phyloP scores from a whole-genome alignment of 2,797 vertebrate species.

The Mormyrus proboscirostris region DNA sequence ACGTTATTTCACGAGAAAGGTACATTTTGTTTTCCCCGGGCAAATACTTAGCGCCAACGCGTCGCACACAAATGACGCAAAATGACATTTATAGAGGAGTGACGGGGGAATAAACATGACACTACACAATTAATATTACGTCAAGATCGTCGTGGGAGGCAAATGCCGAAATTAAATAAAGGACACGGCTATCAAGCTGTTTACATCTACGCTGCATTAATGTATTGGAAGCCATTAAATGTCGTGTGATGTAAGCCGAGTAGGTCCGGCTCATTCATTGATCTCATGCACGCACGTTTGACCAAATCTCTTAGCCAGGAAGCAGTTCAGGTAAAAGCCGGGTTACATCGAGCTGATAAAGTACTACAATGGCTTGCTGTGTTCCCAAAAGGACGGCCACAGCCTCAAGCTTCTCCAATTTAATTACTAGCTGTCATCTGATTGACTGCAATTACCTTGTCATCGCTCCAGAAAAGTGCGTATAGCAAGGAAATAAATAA shows the following conservation, averaged over 20 bases:
- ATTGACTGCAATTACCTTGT: constrained; percentile 19
- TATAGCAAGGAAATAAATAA: constrained; percentile 15
- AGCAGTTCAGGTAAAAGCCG: neutral
- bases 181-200: neutral
- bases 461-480: neutral
- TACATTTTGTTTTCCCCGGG: neutral
- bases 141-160: neutral
- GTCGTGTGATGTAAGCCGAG: neutral
- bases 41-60: neutral
- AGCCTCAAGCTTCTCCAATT: neutral
- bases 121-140: constrained; percentile 3
- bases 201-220: constrained; percentile 6
- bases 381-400: neutral
- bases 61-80: constrained; percentile 11
- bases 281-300: neutral
- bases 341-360: neutral
- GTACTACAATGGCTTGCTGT: neutral
- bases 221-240: constrained; percentile 7
- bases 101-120: neutral
- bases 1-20: neutral
- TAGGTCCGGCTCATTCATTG: neutral
- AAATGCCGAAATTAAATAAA: constrained; percentile 9
- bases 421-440: constrained; percentile 17
- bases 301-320: neutral
- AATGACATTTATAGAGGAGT: neutral